Evolutionary conservation across 2,888 invertebrate genomes (phyloP).

Genomic region (Chrysina gloriosa): DNA sequence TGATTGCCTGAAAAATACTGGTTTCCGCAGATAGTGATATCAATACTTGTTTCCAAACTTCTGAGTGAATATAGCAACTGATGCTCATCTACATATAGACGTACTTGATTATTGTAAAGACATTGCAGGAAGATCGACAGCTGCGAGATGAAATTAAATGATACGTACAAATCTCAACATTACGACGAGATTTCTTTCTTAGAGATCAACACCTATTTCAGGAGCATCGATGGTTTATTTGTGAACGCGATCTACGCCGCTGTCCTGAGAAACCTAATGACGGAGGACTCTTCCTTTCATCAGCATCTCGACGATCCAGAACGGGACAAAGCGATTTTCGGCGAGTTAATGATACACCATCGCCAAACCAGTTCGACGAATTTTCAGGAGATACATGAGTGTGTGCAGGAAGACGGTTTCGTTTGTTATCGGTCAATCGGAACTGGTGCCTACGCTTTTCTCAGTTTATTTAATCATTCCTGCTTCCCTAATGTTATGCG

Average conservation of each 20-base stretch:
- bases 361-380: constrained; percentile 87
- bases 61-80: no score
- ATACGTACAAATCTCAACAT: no score
- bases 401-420: constrained; percentile 58
- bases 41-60: no score
- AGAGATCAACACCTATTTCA: constrained; percentile 74
- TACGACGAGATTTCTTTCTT: constrained; percentile 75
- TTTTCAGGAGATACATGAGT: constrained; percentile 81
- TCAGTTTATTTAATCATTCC: constrained; percentile 2
- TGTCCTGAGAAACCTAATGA: constrained; percentile 73
- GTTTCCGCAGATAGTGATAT: no score
- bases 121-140: no score
- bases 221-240: constrained; percentile 78
- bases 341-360: constrained; percentile 78
- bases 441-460: constrained; percentile 76
- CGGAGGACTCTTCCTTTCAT: constrained; percentile 71
- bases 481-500: neutral
- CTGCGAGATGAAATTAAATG: no score
- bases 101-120: no score
- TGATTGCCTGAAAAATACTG: no score
- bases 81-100: no score
- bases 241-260: constrained; percentile 74
- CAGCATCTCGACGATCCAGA: constrained; percentile 60
- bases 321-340: constrained; percentile 58
- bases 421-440: constrained; percentile 67